Evolutionary conservation across 2,113 vertebrate genomes (phyloP).

Genomic region (Alaudala cheleensis): DNA sequence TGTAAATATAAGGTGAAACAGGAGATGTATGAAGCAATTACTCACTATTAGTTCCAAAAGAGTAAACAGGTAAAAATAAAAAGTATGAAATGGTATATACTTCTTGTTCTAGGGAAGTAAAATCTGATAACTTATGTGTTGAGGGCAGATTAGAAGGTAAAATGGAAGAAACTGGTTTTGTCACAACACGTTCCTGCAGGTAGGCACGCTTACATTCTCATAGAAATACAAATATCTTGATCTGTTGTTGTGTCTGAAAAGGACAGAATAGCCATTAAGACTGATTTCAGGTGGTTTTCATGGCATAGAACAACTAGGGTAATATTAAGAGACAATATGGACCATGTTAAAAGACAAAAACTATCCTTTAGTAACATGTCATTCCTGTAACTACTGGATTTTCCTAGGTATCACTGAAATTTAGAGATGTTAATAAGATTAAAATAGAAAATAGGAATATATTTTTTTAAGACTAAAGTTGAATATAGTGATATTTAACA

Average conservation of each 20-base stretch:
- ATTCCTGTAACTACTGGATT: no score
- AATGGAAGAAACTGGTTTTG: background rate
- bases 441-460: no score
- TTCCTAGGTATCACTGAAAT: no score
- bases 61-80: background rate
- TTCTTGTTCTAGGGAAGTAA: background rate
- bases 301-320: no score
- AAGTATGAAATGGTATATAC: background rate
- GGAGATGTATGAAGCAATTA: background rate
- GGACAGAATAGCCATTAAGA: background rate
- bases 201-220: background rate
- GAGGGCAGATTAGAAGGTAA: background rate
- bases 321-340: no score
- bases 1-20: background rate
- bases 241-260: background rate
- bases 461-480: no score
- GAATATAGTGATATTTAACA: no score
- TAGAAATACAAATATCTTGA: background rate
- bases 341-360: no score
- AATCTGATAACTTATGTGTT: background rate
- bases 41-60: background rate
- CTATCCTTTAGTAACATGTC: no score
- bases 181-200: background rate
- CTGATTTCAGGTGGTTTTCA: background rate
- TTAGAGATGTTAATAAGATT: no score